Conservation (phyloP, 1,140 invertebrate genomes). For the Linepithema humile region DNA sequence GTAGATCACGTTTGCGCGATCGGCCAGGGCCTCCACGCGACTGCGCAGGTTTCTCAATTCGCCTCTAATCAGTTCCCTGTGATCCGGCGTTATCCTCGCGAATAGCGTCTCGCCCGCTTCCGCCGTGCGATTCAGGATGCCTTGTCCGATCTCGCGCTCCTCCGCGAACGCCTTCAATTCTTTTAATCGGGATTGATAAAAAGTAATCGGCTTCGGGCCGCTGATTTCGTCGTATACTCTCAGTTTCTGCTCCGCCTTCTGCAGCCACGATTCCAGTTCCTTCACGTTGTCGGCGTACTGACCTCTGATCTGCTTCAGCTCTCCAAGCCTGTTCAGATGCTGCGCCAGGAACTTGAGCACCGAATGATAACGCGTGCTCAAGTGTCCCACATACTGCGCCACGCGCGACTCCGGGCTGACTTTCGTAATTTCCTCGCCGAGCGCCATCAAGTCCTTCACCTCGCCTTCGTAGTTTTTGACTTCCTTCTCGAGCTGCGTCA, state of each 20-base stretch:
- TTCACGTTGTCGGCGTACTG: slow-evolving; percentile 88
- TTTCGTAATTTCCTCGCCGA: slow-evolving; percentile 90
- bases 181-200: slow-evolving; percentile 88
- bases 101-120: slow-evolving; percentile 95
- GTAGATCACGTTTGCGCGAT: slow-evolving; percentile 92
- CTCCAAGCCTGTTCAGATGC: slow-evolving; percentile 89
- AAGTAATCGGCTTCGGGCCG: slow-evolving; percentile 87
- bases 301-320: slow-evolving; percentile 88
- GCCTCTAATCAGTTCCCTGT: slow-evolving; percentile 92
- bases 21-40: slow-evolving; percentile 92
- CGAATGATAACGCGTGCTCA: slow-evolving; percentile 91
- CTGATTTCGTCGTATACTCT: slow-evolving; percentile 88
- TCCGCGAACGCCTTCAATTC: slow-evolving; percentile 90
- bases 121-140: slow-evolving; percentile 91
- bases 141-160: slow-evolving; percentile 91
- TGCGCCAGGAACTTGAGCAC: slow-evolving; percentile 89
- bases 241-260: slow-evolving; percentile 89
- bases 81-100: slow-evolving; percentile 93
- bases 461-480: slow-evolving; percentile 87
- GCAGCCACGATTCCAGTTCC: slow-evolving; percentile 92
- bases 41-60: slow-evolving; percentile 93
- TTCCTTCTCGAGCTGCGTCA: slow-evolving; percentile 87
- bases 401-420: slow-evolving; percentile 93
- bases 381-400: slow-evolving; percentile 91
- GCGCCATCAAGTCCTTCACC: slow-evolving; percentile 87